These are phyloP conservation scores for Sycophila texana DNA, from an alignment of 2,888 invertebrate species.

Conservation along the genomic window DNA sequence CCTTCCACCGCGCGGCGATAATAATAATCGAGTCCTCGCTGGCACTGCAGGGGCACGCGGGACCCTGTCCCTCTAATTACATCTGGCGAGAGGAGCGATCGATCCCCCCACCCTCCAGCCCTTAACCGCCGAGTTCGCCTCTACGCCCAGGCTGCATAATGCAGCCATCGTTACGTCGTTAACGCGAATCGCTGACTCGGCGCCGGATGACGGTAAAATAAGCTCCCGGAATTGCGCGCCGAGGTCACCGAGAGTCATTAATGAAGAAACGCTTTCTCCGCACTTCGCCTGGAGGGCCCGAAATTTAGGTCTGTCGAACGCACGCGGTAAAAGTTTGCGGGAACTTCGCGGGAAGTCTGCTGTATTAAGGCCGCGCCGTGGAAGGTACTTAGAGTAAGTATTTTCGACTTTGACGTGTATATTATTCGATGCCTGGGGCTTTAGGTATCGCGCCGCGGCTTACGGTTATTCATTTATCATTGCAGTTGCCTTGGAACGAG, in stretches of 20 bases:
- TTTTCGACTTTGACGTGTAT: too few species aligned
- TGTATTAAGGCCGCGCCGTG: too few species aligned
- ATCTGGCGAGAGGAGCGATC: constrained; percentile 11
- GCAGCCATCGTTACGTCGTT: constrained; percentile 31
- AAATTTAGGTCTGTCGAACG: too few species aligned
- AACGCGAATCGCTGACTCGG: constrained; percentile 22
- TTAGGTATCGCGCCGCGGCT: too few species aligned
- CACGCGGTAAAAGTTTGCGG: too few species aligned
- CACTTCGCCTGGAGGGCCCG: too few species aligned
- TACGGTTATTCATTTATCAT: too few species aligned
- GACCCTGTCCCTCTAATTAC: constrained; percentile 29
- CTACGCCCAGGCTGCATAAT: constrained; percentile 15
- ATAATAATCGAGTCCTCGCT: constrained; percentile 18
- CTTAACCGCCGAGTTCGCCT: neutral
- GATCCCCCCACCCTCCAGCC: constrained; percentile 11
- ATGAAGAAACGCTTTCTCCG: too few species aligned
- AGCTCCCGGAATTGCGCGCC: constrained; percentile 11
- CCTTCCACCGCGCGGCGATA: constrained; percentile 2
- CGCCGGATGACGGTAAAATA: constrained; percentile 7
- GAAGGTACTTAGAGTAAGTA: too few species aligned
- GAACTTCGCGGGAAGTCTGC: too few species aligned
- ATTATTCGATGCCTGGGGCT: too few species aligned
- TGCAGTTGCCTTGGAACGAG: too few species aligned
- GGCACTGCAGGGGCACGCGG: neutral
- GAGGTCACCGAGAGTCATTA: neutral